Evolutionary conservation across 2,113 vertebrate genomes (phyloP).

Genomic region (Chaetodon trifascialis): DNA sequence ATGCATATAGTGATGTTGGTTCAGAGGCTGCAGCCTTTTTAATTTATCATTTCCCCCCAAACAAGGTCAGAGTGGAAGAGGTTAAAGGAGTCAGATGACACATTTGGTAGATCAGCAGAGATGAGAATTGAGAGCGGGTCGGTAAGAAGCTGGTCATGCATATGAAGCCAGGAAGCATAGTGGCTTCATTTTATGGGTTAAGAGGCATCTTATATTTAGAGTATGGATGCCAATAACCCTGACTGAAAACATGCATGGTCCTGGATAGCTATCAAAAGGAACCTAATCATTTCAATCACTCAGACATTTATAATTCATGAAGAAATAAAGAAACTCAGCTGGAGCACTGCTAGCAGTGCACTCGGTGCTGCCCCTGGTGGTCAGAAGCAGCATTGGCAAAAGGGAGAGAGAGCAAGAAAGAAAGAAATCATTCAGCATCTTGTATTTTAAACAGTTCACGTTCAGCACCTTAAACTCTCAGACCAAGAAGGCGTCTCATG

Average conservation of each 20-base stretch:
- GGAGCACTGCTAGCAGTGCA: too few relatives aligned
- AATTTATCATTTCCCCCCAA: not conserved
- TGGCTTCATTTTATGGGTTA: not conserved
- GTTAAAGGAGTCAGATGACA: not conserved
- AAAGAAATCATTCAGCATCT: not conserved
- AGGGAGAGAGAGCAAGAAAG: not conserved
- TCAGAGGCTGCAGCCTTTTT: not conserved
- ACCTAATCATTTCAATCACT: not conserved
- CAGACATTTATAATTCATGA: too few relatives aligned
- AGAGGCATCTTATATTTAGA: not conserved
- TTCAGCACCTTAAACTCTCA: too few relatives aligned
- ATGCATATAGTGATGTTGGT: not conserved
- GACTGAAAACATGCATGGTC: not conserved
- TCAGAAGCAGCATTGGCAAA: not conserved
- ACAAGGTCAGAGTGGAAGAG: too few relatives aligned
- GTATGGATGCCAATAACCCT: not conserved
- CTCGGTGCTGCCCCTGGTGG: too few relatives aligned
- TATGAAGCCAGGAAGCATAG: not conserved
- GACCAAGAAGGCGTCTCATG: not conserved
- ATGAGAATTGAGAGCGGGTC: not conserved
- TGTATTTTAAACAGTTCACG: not conserved
- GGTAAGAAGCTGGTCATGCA: not conserved
- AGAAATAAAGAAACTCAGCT: too few relatives aligned
- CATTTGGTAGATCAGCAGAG: not conserved
- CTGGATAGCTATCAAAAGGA: not conserved